Evolutionary conservation across 2,113 vertebrate species (phyloP).

Genomic region (Rhinoptilus africanus): DNA sequence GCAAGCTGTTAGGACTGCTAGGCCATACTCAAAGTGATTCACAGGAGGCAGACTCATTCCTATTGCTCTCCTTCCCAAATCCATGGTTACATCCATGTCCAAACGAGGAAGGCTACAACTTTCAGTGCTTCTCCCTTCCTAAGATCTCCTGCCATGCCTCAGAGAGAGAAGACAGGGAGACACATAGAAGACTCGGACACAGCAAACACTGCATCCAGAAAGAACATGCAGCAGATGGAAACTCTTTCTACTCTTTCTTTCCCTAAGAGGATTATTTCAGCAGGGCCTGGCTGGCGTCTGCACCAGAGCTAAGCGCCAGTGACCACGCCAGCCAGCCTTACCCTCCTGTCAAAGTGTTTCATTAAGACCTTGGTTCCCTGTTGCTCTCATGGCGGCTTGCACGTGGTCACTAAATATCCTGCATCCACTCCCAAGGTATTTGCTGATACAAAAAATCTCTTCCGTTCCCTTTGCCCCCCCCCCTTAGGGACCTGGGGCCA

Average conservation of each 20-base stretch:
- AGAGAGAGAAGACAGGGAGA: not conserved
- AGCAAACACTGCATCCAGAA: not conserved
- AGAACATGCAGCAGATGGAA: conserved; percentile 24
- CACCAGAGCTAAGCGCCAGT: conserved; percentile 30
- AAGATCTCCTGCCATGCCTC: not conserved
- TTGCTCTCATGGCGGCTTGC: conserved; percentile 38
- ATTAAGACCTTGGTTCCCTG: conserved; percentile 71
- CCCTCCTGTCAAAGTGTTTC: conserved; percentile 63
- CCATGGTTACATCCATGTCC: not conserved
- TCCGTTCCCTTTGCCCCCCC: not conserved
- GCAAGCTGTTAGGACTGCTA: not conserved
- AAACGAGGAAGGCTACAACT: not conserved
- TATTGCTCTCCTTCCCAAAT: not conserved
- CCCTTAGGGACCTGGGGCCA: not conserved
- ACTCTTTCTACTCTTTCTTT: conserved; percentile 47
- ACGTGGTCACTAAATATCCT: conserved; percentile 19
- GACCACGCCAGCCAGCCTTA: not conserved
- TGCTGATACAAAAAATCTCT: conserved; percentile 66
- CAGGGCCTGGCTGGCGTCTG: conserved; percentile 39
- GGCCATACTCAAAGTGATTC: not conserved
- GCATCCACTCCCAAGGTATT: conserved; percentile 37
- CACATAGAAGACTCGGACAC: not conserved
- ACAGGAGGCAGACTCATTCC: not conserved
- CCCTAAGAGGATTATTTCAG: conserved; percentile 75
- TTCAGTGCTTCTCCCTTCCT: not conserved